Conservation (phyloP, 2,888 invertebrate genomes). For the Tridacna crocea region DNA sequence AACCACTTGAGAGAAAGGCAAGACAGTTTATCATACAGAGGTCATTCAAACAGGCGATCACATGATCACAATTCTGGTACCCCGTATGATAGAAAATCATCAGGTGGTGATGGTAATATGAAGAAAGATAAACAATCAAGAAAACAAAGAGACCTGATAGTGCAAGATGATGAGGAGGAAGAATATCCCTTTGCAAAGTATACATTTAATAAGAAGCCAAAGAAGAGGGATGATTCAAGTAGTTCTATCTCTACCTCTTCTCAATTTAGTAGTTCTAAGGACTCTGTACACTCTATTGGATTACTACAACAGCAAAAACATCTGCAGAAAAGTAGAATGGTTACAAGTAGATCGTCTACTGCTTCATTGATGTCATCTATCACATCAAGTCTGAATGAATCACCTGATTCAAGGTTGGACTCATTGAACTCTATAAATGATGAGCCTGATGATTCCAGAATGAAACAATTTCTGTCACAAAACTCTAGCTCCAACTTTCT, state of each 20-base stretch:
- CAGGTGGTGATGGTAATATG: conserved; percentile 27
- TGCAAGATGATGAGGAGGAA: conserved; percentile 75
- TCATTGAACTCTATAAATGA: neutral
- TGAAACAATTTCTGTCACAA: conserved; percentile 3
- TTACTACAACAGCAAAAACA: conserved; percentile 50
- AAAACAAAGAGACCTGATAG: conserved; percentile 67
- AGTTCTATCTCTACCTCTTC: conserved; percentile 42
- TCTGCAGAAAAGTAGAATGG: conserved; percentile 24
- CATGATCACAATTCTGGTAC: neutral
- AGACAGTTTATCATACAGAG: neutral
- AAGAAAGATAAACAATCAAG: conserved; percentile 30
- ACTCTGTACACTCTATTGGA: conserved; percentile 50
- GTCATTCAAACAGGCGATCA: neutral
- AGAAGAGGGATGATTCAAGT: conserved; percentile 18
- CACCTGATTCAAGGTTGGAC: conserved; percentile 12
- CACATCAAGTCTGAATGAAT: conserved; percentile 42
- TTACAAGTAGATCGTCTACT: conserved; percentile 35
- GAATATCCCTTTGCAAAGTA: conserved; percentile 71
- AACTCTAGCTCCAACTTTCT: conserved; percentile 19
- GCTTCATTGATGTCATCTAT: conserved; percentile 53
- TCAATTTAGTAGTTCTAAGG: conserved; percentile 35
- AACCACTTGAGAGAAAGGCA: neutral
- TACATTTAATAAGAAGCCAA: conserved; percentile 67
- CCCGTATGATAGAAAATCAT: neutral
- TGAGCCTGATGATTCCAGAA: neutral